phyloP scores from a whole-genome alignment of 92 coral and sea anemone species.

The Siderastrea siderea region DNA sequence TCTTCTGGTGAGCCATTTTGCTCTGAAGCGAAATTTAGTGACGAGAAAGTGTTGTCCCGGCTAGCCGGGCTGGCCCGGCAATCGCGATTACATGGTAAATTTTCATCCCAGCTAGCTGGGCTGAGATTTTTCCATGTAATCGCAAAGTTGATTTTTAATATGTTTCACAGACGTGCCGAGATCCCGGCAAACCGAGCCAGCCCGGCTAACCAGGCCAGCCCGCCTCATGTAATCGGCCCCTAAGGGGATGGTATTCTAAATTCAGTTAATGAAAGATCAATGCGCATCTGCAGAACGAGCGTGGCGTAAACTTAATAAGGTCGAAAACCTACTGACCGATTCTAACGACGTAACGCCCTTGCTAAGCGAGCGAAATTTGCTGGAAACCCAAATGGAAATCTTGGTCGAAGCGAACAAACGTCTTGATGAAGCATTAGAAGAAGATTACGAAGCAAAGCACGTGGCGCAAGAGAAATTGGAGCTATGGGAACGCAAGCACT shows the following conservation, averaged over 20 bases:
- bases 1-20: too few relatives aligned
- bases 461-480: conserved; percentile 21
- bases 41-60: too few relatives aligned
- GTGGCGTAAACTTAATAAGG: neutral
- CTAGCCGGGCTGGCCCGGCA: too few relatives aligned
- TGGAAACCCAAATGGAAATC: conserved; percentile 12
- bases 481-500: conserved; percentile 5
- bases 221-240: too few relatives aligned
- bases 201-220: too few relatives aligned
- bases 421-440: neutral
- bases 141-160: too few relatives aligned
- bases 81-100: too few relatives aligned
- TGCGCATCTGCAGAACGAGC: neutral
- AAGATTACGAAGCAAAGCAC: neutral
- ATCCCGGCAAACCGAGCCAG: too few relatives aligned
- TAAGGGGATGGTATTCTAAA: neutral
- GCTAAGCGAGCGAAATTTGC: conserved; percentile 6
- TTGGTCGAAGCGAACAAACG: neutral
- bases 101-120: too few relatives aligned
- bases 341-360: neutral
- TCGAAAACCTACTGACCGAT: neutral
- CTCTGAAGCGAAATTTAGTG: too few relatives aligned
- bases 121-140: too few relatives aligned
- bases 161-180: too few relatives aligned
- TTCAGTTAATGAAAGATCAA: conserved; percentile 2